Conservation (phyloP, 2,113 vertebrate species). For the Microcebus griseorufus region DNA sequence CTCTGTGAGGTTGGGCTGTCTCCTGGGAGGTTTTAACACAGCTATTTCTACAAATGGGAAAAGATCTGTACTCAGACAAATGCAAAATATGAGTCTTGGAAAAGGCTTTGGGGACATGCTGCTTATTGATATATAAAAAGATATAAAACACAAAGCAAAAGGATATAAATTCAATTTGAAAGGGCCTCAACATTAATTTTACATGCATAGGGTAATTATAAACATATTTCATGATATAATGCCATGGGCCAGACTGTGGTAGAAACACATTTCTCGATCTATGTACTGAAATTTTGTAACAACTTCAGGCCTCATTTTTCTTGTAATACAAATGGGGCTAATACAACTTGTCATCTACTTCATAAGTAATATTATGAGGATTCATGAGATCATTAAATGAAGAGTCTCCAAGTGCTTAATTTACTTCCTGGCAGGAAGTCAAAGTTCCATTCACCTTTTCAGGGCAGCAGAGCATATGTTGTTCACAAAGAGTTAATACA, state of each 20-base stretch:
- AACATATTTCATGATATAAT: neutral
- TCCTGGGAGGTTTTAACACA: conserved; percentile 43
- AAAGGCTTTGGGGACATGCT: neutral
- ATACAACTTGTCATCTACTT: conserved; percentile 56
- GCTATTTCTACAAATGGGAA: conserved; percentile 28
- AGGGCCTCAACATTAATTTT: neutral
- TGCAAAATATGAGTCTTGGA: conserved; percentile 17
- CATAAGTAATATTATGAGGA: conserved; percentile 63
- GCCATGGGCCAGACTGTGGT: neutral
- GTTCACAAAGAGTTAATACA: conserved; percentile 49
- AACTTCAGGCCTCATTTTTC: conserved; percentile 56
- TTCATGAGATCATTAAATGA: conserved; percentile 68
- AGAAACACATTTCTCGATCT: conserved; percentile 31
- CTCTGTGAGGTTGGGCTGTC: neutral
- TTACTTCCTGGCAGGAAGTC: conserved; percentile 26
- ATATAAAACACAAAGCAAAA: conserved; percentile 49
- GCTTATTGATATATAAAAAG: conserved; percentile 46
- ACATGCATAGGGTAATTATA: conserved; percentile 9
- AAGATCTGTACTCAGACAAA: conserved; percentile 41
- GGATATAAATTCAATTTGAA: conserved; percentile 49
- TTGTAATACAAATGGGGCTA: conserved; percentile 50
- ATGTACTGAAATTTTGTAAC: neutral
- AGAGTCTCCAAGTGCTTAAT: conserved; percentile 55
- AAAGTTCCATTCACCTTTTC: conserved; percentile 11
- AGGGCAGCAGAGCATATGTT: neutral